Conservation (phyloP, 2,797 vertebrate genomes). For the Helicolenus hilgendorfi region DNA sequence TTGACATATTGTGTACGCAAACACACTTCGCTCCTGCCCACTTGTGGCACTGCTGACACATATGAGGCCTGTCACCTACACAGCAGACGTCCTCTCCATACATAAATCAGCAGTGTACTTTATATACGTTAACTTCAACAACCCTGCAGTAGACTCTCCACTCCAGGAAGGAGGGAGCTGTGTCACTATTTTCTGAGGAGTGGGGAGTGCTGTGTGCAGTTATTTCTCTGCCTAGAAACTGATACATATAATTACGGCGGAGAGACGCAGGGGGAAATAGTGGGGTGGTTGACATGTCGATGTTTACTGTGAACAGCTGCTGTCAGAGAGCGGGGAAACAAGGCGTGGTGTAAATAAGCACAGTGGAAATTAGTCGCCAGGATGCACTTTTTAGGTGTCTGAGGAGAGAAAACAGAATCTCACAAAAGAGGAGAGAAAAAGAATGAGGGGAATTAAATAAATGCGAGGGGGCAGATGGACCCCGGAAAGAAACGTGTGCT, state of each 20-base stretch:
- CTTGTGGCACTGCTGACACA: background rate
- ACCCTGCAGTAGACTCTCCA: slow-evolving; percentile 9
- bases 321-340: slow-evolving; percentile 72
- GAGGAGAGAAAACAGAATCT: slow-evolving; percentile 20
- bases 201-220: slow-evolving; percentile 43
- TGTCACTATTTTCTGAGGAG: slow-evolving; percentile 51
- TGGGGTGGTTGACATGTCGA: slow-evolving; percentile 60
- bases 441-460: background rate
- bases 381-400: slow-evolving; percentile 47
- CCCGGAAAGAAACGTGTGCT: background rate
- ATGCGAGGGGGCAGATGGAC: background rate
- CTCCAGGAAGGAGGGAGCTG: slow-evolving; percentile 38
- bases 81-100: slow-evolving; percentile 8
- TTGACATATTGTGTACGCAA: background rate
- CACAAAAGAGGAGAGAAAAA: slow-evolving; percentile 10
- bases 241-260: slow-evolving; percentile 76
- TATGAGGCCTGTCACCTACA: slow-evolving; percentile 32
- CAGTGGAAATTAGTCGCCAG: slow-evolving; percentile 55
- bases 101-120: slow-evolving; percentile 21
- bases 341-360: slow-evolving; percentile 62
- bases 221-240: slow-evolving; percentile 66
- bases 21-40: background rate
- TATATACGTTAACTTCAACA: slow-evolving; percentile 22
- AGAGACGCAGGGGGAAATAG: slow-evolving; percentile 59
- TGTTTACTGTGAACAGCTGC: slow-evolving; percentile 71